Conservation (phyloP, 2,797 vertebrate genomes). For the Mus spretus region DNA sequence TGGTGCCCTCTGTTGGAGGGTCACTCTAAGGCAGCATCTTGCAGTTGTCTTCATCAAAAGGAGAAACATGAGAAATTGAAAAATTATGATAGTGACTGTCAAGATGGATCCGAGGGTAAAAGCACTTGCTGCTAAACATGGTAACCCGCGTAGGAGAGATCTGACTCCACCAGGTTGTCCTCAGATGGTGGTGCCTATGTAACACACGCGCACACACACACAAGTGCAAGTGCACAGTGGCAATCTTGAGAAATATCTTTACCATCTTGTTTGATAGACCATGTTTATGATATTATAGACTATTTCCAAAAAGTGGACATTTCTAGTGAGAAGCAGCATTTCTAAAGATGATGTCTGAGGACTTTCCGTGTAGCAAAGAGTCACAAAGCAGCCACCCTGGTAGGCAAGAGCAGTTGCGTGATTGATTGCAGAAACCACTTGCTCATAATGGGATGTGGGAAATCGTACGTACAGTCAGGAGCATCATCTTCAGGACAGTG, state of each 20-base stretch:
- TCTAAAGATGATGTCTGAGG: neutral
- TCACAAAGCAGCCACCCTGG: neutral
- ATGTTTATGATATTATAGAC: neutral
- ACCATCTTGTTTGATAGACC: conserved; percentile 20
- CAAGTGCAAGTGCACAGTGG: neutral
- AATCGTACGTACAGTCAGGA: conserved; percentile 1
- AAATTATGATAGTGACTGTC: neutral
- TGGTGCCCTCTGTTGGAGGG: conserved; percentile 89
- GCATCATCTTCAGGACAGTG: neutral
- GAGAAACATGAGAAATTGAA: conserved; percentile 29
- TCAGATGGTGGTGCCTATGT: neutral
- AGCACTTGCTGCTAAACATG: too few species aligned
- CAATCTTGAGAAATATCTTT: neutral
- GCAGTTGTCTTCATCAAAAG: conserved; percentile 65
- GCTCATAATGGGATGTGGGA: conserved; percentile 32
- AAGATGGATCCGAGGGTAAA: neutral
- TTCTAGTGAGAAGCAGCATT: conserved; percentile 12
- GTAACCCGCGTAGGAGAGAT: neutral
- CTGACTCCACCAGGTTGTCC: neutral
- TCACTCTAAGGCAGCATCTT: conserved; percentile 56
- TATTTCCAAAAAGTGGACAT: conserved; percentile 42
- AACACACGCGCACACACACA: too few species aligned
- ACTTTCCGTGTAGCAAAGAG: conserved; percentile 24
- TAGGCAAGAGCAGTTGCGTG: neutral
- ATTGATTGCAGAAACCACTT: conserved; percentile 37